phyloP scores from a whole-genome alignment of 2,888 invertebrate species.

The Tolmerus cingulatus region DNA sequence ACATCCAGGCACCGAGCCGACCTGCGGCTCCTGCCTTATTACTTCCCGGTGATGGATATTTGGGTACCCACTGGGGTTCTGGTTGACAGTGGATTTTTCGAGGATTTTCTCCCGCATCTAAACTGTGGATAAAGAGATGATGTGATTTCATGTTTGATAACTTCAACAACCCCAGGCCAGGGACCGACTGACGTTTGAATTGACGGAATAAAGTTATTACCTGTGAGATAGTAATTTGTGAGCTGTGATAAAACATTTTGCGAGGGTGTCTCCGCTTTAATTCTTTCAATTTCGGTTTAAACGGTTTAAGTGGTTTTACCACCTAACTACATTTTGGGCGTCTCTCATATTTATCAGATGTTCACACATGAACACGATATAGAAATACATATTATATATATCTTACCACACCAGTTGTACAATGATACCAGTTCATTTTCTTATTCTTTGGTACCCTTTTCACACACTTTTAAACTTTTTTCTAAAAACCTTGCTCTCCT shows the following conservation, averaged over 20 bases:
- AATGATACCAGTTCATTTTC: neutral
- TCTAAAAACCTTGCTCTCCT: neutral
- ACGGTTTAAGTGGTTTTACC: neutral
- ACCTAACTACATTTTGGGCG: neutral
- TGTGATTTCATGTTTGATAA: conserved; percentile 46
- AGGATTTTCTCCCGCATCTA: conserved; percentile 43
- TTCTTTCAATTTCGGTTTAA: conserved; percentile 30
- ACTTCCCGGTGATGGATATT: conserved; percentile 25
- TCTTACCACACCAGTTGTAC: neutral
- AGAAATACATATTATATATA: neutral
- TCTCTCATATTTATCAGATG: neutral
- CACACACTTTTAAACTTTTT: neutral
- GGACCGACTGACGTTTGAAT: neutral
- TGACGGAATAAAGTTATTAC: conserved; percentile 22
- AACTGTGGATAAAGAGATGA: conserved; percentile 45
- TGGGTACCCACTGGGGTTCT: conserved; percentile 42
- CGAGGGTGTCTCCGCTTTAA: neutral
- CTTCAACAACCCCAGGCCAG: conserved; percentile 10
- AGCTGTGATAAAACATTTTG: conserved; percentile 16
- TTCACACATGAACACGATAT: neutral
- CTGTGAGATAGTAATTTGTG: conserved; percentile 22
- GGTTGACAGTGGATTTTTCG: conserved; percentile 45
- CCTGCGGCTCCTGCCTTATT: conserved; percentile 27
- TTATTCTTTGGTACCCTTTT: neutral
- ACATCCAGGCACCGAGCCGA: neutral